A percentile compares a stretch with the other conserved stretches of the same genome.
Conservation (phyloP, 2,888 invertebrate species). For the Mythimna impura region DNA sequence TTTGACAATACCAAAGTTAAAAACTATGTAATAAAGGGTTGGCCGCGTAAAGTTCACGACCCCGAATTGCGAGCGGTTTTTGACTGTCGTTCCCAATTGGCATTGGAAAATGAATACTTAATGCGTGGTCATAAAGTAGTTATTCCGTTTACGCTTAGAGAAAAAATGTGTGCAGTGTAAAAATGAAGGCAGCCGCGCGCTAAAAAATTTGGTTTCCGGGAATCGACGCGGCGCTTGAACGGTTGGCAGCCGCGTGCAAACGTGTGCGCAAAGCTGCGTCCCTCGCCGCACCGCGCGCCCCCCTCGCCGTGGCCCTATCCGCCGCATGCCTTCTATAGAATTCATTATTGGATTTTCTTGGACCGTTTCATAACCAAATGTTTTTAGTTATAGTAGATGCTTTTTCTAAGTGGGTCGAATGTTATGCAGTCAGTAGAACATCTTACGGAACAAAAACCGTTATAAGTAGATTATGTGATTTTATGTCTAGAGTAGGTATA, state of each 20-base stretch:
- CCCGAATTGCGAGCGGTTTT: no score
- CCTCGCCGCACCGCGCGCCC: neutral
- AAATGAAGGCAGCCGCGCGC: no score
- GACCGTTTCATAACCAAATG: neutral
- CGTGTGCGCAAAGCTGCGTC: neutral
- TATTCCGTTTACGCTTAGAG: no score
- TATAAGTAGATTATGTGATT: neutral
- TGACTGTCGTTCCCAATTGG: no score
- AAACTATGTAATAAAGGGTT: no score
- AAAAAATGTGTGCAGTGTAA: no score
- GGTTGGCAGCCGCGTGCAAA: neutral
- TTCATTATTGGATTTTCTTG: neutral
- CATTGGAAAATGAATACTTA: no score
- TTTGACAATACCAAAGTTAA: no score
- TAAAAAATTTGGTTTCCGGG: neutral
- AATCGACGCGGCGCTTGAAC: neutral
- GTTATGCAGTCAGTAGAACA: neutral
- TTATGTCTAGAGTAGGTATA: neutral
- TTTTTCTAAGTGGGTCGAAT: neutral
- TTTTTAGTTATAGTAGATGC: no score
- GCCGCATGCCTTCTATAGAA: slow-evolving; percentile 1
- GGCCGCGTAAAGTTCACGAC: no score
- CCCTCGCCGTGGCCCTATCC: neutral
- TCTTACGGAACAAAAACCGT: no score
- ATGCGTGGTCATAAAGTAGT: no score